Evolutionary conservation across 2,797 vertebrate species (phyloP), one percentile per base, ranked within the genome.

Genomic region (Echeneis naucrates): DNA sequence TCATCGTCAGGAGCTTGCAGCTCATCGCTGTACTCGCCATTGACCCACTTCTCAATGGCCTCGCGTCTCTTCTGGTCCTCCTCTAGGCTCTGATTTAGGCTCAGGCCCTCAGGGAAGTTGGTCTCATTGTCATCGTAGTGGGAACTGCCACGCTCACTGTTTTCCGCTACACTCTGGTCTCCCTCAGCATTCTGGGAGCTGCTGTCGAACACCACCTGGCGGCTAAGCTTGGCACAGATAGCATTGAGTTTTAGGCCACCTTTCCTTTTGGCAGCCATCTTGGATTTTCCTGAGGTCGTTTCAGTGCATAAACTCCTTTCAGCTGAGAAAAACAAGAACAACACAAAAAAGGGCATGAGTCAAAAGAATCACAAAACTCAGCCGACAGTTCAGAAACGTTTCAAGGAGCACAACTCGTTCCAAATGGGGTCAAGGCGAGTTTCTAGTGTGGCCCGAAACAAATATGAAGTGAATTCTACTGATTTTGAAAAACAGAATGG

Each of bases 201-300:
- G 82, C 95, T 94, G 88, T 98, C 97, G 2, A 96, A 97, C 86
- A 98, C 96, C 81, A 99, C 97, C 92, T 99, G 98, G 86, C 98
- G 97, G 94, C 98, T 99, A 90, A 99, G 95, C 96, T 99, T 99
- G 96, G 98, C 98, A 90, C 98, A 99, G 95, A 99, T 99, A 82
- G 97, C 98, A 0, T 99, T 99, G 66, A 99, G 96, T 93, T 99
- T 99, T 95, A 99, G 96, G 96, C 98, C 98, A 90, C 98, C 97
- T 96, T 99, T 99, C 93, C 98, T 97, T 95, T 99, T 99, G 96
- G 97, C 95, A 89, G 98, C 98, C 98, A 99, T 99, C 48, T 97
- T 95, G 94, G 96, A 92, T 96, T 97, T 99, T 96, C 97, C 96
- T 96, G 98, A 95, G 94, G 96, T 96, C 88, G 95, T 93, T 96